Evolutionary conservation across 2,797 vertebrate genomes (phyloP).

Genomic region (Brachymystax lenok): DNA sequence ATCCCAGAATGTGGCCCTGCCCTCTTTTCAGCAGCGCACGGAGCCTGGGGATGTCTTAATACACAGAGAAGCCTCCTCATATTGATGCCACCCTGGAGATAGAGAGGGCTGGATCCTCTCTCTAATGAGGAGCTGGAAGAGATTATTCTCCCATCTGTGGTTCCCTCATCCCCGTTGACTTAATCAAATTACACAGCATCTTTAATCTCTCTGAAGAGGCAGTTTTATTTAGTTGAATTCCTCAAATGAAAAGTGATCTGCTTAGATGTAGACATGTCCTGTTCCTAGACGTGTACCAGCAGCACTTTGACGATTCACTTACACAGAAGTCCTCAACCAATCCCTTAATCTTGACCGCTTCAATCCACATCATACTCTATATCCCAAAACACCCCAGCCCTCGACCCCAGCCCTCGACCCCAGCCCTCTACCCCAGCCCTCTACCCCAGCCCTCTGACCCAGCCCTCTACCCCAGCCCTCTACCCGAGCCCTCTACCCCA

Average conservation of each 20-base stretch:
- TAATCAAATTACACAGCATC: conserved; percentile 77
- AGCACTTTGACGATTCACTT: conserved; percentile 41
- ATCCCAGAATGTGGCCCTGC: conserved; percentile 54
- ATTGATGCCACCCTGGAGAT: conserved; percentile 66
- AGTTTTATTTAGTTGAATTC: conserved; percentile 76
- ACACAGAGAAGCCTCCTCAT: conserved; percentile 41
- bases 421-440: too few relatives aligned
- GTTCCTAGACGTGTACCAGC: conserved; percentile 1
- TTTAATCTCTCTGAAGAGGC: conserved; percentile 77
- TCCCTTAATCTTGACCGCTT: conserved; percentile 68
- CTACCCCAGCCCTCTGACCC: too few relatives aligned
- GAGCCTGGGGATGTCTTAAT: conserved; percentile 42
- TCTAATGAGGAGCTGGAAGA: conserved; percentile 78
- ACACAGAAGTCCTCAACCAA: conserved; percentile 66
- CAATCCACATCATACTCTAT: conserved; percentile 64
- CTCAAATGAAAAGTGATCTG: conserved; percentile 18
- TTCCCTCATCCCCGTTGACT: conserved; percentile 66
- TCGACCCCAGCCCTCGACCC: too few relatives aligned
- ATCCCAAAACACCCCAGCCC: conserved; percentile 50
- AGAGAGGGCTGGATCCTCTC: conserved; percentile 68
- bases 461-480: too few relatives aligned
- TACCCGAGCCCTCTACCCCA: too few relatives aligned
- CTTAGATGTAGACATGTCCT: background rate
- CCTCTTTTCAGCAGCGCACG: conserved; percentile 47
- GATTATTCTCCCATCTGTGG: conserved; percentile 78